Evolutionary conservation across 2,113 vertebrate species (phyloP).

Genomic region (Thymallus thymallus): DNA sequence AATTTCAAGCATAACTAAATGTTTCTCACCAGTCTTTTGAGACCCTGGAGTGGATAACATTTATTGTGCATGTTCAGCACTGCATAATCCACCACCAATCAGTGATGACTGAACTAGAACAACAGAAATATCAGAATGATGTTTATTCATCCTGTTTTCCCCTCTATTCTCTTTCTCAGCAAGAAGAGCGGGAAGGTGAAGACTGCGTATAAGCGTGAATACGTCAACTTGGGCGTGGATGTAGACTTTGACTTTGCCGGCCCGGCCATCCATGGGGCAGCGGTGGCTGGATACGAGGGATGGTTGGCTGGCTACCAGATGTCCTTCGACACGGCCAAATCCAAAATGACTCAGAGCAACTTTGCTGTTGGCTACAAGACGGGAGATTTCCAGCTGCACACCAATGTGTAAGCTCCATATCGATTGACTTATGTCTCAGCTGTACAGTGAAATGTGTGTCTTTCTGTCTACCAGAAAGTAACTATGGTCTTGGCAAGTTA

Average conservation of each 20-base stretch:
- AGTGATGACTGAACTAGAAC: no score
- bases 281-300: conserved; percentile 90
- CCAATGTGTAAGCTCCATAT: conserved; percentile 85
- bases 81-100: neutral
- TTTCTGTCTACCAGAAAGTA: neutral
- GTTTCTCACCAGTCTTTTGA: neutral
- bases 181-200: conserved; percentile 98
- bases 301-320: conserved; percentile 98
- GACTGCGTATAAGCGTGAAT: conserved; percentile 91
- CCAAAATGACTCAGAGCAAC: conserved; percentile 92
- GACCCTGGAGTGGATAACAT: neutral
- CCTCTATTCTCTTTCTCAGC: conserved; percentile 61
- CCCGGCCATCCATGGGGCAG: conserved; percentile 88
- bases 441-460: neutral
- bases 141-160: neutral
- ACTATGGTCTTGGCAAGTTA: no score
- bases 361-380: conserved; percentile 97
- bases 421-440: neutral
- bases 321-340: conserved; percentile 95
- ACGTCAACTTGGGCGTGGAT: conserved; percentile 88
- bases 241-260: conserved; percentile 96
- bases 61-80: neutral
- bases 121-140: neutral
- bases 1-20: neutral
- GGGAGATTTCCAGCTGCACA: conserved; percentile 96